These are phyloP conservation scores for Proteles cristata DNA, from an alignment of 2,113 vertebrate genomes.

Conservation along the genomic window DNA sequence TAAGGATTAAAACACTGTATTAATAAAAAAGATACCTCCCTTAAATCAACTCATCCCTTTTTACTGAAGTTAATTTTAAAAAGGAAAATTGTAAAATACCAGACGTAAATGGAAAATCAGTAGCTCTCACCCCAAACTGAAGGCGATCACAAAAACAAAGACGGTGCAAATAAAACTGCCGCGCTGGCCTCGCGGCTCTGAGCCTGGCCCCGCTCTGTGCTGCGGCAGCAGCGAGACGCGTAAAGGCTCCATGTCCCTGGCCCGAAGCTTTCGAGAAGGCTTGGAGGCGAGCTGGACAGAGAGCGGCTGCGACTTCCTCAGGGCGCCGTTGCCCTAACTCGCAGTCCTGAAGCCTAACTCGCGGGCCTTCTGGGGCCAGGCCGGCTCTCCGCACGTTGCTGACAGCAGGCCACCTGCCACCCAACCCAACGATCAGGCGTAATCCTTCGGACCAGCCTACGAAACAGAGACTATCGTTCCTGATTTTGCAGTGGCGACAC, in stretches of 20 bases:
- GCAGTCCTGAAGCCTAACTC: too few species aligned
- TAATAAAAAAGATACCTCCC: too few species aligned
- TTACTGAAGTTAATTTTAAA: background rate
- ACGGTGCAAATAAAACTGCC: background rate
- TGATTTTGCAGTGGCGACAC: background rate
- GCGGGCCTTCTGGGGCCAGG: accelerated
- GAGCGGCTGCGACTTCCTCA: background rate
- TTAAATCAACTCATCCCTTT: background rate
- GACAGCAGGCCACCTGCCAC: too few species aligned
- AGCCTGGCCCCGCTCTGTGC: background rate
- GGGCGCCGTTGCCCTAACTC: accelerated
- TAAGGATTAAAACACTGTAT: too few species aligned
- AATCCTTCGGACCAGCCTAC: accelerated
- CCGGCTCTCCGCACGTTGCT: background rate
- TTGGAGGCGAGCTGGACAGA: background rate
- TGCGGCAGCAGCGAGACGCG: accelerated
- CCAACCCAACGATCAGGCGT: too few species aligned
- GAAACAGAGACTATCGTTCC: background rate
- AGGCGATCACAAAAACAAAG: background rate
- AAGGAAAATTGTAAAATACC: background rate
- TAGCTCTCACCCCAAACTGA: background rate
- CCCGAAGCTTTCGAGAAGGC: background rate
- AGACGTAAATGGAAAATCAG: background rate
- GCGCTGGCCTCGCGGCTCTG: too few species aligned
- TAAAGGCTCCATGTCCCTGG: background rate